phyloP scores from a whole-genome alignment of 2,888 invertebrate species.

The Latheticus oryzae region DNA sequence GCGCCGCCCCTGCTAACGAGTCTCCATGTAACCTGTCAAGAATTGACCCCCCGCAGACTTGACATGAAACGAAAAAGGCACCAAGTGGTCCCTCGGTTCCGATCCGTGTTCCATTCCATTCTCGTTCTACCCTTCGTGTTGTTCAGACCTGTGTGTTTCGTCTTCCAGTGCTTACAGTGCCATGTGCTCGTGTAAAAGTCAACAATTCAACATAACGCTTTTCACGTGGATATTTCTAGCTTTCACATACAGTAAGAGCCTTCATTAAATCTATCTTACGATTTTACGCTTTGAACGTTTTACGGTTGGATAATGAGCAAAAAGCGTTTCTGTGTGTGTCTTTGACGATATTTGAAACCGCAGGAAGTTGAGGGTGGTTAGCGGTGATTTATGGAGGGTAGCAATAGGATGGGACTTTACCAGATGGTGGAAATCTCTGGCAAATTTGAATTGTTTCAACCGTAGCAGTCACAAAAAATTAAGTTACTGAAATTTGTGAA shows the following conservation, averaged over 20 bases:
- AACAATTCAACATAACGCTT: slow-evolving; percentile 23
- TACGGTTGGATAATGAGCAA: slow-evolving; percentile 28
- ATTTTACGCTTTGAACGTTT: slow-evolving; percentile 15
- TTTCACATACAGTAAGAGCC: slow-evolving; percentile 14
- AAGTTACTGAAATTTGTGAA: too few species aligned
- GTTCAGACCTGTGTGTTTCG: slow-evolving; percentile 18
- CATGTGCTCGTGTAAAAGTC: slow-evolving; percentile 35
- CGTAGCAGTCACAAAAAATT: too few species aligned
- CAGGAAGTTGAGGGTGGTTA: slow-evolving; percentile 36
- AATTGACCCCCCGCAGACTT: slow-evolving; percentile 45
- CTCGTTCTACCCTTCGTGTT: slow-evolving; percentile 30
- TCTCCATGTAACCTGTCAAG: slow-evolving; percentile 29
- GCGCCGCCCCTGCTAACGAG: slow-evolving; percentile 29
- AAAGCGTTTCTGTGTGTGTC: slow-evolving; percentile 12
- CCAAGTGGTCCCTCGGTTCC: slow-evolving; percentile 40
- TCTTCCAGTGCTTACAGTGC: slow-evolving; percentile 14
- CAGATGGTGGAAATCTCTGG: slow-evolving; percentile 22
- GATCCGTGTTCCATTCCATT: slow-evolving; percentile 30
- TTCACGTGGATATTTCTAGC: slow-evolving; percentile 22
- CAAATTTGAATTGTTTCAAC: slow-evolving; percentile 18
- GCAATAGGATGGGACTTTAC: slow-evolving; percentile 17
- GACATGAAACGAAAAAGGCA: slow-evolving; percentile 45
- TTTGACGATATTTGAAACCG: slow-evolving; percentile 31
- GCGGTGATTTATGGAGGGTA: slow-evolving; percentile 33
- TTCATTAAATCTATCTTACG: slow-evolving; percentile 2